Evolutionary conservation across 2,113 vertebrate species (phyloP).

Genomic region (Rhizomys pruinosus): DNA sequence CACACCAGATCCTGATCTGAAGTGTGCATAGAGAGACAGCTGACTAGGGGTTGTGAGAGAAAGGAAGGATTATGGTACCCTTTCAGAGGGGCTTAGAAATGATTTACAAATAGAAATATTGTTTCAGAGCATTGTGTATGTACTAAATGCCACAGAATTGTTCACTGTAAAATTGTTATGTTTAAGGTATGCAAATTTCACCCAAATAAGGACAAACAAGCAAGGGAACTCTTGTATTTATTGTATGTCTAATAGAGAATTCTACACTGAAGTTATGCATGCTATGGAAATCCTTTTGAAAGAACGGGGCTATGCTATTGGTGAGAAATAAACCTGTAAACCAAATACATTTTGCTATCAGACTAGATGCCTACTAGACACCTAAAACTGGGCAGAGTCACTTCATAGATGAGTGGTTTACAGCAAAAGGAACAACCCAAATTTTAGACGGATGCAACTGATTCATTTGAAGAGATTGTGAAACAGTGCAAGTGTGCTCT

Average conservation of each 20-base stretch:
- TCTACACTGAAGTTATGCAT: not conserved
- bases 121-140: not conserved
- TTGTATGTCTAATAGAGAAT: not conserved
- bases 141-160: not conserved
- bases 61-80: too few relatives aligned
- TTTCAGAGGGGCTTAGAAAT: not conserved
- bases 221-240: not conserved
- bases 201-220: not conserved
- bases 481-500: not conserved
- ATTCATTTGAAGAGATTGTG: not conserved
- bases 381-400: not conserved
- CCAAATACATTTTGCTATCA: slow-evolving; percentile 18
- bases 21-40: too few relatives aligned
- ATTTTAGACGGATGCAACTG: not conserved
- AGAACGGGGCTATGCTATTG: not conserved
- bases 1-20: not conserved
- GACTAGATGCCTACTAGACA: not conserved
- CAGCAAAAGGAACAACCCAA: not conserved
- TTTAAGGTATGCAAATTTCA: not conserved
- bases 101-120: not conserved
- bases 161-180: not conserved
- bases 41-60: too few relatives aligned
- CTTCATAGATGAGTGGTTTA: not conserved
- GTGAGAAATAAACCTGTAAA: slow-evolving; percentile 45
- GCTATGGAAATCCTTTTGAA: not conserved